A percentile compares a stretch with the other conserved stretches of the same genome.
phyloP scores from a whole-genome alignment of 2,888 invertebrate species.

The Netelia melanura region DNA sequence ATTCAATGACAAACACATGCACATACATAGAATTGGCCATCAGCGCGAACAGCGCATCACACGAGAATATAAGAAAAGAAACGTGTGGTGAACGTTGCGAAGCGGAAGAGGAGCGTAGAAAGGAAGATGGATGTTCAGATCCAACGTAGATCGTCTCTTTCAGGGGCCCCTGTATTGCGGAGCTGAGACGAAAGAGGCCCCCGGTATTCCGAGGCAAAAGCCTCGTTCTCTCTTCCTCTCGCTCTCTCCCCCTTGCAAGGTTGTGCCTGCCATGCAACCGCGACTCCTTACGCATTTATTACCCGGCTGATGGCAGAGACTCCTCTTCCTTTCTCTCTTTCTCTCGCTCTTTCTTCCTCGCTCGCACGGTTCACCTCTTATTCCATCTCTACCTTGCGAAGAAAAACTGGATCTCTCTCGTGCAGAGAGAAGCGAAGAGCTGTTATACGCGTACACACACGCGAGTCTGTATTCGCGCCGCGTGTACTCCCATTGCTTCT shows the following conservation, averaged over 20 bases:
- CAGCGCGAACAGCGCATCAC: slow-evolving; percentile 47
- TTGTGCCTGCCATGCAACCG: slow-evolving; percentile 34
- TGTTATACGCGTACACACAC: slow-evolving; percentile 6
- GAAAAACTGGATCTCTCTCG: slow-evolving; percentile 66
- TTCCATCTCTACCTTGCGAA: slow-evolving; percentile 52
- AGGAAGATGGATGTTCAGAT: slow-evolving; percentile 65
- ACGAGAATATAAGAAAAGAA: slow-evolving; percentile 44
- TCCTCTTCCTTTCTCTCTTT: slow-evolving; percentile 15
- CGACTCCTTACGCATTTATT: slow-evolving; percentile 67
- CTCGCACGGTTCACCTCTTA: slow-evolving; percentile 7
- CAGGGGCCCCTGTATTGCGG: slow-evolving; percentile 5
- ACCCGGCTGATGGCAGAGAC: slow-evolving; percentile 58
- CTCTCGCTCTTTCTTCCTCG: slow-evolving; percentile 10
- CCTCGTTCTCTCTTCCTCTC: slow-evolving; percentile 22
- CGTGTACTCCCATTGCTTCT: slow-evolving; percentile 54
- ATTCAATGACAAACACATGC: slow-evolving; percentile 37
- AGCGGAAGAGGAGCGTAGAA: slow-evolving; percentile 65
- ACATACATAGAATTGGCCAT: slow-evolving; percentile 14
- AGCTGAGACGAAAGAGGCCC: slow-evolving; percentile 54
- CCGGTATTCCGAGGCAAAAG: slow-evolving; percentile 30
- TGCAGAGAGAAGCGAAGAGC: slow-evolving; percentile 30
- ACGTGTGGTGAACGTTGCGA: slow-evolving; percentile 44
- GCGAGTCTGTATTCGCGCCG: slow-evolving; percentile 11
- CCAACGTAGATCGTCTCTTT: slow-evolving; percentile 61
- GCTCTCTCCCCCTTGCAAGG: slow-evolving; percentile 25